Conservation (phyloP, 2,113 vertebrate genomes). For the Cebus imitator region DNA sequence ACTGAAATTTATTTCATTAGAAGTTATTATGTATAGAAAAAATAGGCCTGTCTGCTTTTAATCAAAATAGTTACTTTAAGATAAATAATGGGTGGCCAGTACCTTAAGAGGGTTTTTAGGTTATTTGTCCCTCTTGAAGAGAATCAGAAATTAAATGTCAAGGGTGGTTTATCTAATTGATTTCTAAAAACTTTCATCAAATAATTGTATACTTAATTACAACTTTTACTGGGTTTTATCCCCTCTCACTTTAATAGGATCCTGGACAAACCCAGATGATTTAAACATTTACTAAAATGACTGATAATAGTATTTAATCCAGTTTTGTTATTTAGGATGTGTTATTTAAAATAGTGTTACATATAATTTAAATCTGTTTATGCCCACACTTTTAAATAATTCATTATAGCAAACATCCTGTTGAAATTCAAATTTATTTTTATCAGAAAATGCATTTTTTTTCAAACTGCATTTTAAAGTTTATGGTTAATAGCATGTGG, state of each 20-base stretch:
- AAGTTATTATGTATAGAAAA: not conserved
- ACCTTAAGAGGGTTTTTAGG: not conserved
- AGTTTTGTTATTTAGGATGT: not conserved
- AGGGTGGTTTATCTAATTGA: not conserved
- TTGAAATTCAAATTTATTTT: not conserved
- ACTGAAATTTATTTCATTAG: not conserved
- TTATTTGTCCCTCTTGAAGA: not conserved
- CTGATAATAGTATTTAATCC: not conserved
- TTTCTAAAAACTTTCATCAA: conserved; percentile 7
- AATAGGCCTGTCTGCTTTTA: not conserved
- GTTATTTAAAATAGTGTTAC: not conserved
- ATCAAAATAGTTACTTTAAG: conserved; percentile 13
- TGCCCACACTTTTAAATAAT: not conserved
- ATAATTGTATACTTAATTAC: conserved; percentile 40
- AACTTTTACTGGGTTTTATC: not conserved
- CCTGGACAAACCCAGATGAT: not conserved
- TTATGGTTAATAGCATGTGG: not conserved
- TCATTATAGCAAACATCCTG: not conserved
- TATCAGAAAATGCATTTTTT: not conserved
- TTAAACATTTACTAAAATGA: not conserved
- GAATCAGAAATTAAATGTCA: conserved; percentile 15
- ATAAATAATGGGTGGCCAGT: not conserved
- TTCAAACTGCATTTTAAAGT: not conserved
- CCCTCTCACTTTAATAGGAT: not conserved
- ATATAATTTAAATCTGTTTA: not conserved